phyloP scores from a whole-genome alignment of 1,140 invertebrate genomes.

The Euura saliciscinereae region DNA sequence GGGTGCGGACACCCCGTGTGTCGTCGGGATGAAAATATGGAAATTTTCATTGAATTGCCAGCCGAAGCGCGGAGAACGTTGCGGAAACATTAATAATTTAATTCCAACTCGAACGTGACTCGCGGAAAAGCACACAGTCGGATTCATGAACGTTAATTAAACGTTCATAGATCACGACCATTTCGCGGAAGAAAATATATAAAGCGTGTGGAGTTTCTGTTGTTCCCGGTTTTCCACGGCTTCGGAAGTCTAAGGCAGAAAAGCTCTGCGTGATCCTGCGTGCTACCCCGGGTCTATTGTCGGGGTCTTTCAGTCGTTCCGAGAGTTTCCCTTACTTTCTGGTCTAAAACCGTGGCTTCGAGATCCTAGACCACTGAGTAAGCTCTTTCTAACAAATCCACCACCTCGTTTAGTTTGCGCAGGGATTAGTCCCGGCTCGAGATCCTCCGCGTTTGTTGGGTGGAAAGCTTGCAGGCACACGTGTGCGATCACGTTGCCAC shows the following conservation, averaged over 20 bases:
- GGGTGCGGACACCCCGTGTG: background rate
- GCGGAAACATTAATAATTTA: background rate
- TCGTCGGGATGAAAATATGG: background rate
- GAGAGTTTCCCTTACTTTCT: no score
- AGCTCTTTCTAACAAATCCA: slow-evolving; percentile 61
- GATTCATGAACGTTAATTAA: background rate
- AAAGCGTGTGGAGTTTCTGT: background rate
- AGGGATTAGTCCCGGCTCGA: slow-evolving; percentile 45
- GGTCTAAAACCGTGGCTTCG: background rate
- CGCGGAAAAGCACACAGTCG: background rate
- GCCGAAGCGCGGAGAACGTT: background rate
- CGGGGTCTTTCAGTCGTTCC: no score
- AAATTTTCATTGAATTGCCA: slow-evolving; percentile 5
- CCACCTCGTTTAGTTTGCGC: slow-evolving; percentile 57
- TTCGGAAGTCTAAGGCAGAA: background rate
- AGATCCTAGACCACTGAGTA: slow-evolving; percentile 17
- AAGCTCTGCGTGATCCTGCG: background rate
- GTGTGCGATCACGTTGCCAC: slow-evolving; percentile 1
- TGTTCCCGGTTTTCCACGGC: background rate
- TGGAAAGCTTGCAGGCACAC: slow-evolving; percentile 23
- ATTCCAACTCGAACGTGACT: background rate
- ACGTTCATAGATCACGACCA: background rate
- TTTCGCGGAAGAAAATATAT: no score
- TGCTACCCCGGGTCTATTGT: no score
- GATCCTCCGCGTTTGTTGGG: slow-evolving; percentile 49